Percentiles rank a stretch among this genome's conserved stretches.
These are phyloP conservation scores for Eristalinus aeneus DNA, from an alignment of 2,888 invertebrate genomes.

Conservation along the genomic window DNA sequence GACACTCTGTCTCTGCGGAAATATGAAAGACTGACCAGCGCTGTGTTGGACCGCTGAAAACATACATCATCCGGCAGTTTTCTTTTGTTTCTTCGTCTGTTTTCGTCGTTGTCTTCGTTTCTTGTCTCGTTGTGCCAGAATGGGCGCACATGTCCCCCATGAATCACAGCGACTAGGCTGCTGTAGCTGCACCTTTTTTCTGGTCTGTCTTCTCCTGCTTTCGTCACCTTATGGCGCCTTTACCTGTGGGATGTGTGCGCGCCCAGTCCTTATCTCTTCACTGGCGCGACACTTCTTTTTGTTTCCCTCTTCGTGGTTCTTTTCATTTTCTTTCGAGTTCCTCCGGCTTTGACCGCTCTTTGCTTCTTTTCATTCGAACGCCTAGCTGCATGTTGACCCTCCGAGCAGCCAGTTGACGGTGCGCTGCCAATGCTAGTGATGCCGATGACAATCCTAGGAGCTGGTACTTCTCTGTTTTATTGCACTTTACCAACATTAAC, in stretches of 20 bases:
- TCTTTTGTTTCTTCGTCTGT: conserved; percentile 11
- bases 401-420: conserved; percentile 34
- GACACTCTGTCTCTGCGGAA: conserved; percentile 51
- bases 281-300: conserved; percentile 66
- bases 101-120: neutral
- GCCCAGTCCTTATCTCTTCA: conserved; percentile 64
- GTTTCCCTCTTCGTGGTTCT: neutral
- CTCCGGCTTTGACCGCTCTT: conserved; percentile 41
- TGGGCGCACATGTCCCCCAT: conserved; percentile 57
- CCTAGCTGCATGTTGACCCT: conserved; percentile 50
- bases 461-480: conserved; percentile 42
- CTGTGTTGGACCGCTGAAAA: conserved; percentile 56
- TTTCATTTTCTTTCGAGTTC: conserved; percentile 39
- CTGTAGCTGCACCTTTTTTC: conserved; percentile 65
- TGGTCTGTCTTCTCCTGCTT: conserved; percentile 14
- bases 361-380: neutral
- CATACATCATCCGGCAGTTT: conserved; percentile 60
- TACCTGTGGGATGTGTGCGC: conserved; percentile 15
- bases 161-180: conserved; percentile 62
- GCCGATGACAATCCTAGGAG: conserved; percentile 24
- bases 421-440: conserved; percentile 29
- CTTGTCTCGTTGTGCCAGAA: conserved; percentile 18
- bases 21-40: conserved; percentile 68
- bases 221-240: conserved; percentile 63
- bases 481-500: conserved; percentile 36